phyloP scores from a whole-genome alignment of 2,113 vertebrate genomes.

The Rafetus swinhoei region DNA sequence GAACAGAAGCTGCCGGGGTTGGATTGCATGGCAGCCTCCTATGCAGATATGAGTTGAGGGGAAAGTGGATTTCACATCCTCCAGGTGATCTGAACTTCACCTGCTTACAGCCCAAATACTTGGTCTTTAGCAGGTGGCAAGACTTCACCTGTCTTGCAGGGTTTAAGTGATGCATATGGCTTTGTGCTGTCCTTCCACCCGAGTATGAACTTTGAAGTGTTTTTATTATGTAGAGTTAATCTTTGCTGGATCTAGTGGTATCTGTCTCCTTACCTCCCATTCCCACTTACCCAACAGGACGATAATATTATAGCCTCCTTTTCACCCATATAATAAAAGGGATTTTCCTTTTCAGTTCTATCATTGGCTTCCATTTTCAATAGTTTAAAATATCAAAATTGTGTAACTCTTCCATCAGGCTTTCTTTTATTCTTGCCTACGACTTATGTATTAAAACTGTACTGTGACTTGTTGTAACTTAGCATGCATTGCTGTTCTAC shows the following conservation, averaged over 20 bases:
- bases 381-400: constrained; percentile 49
- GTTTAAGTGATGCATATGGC: background rate
- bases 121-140: background rate
- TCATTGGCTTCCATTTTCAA: constrained; percentile 50
- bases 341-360: constrained; percentile 23
- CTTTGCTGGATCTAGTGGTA: background rate
- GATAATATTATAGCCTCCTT: constrained; percentile 1
- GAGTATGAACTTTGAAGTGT: background rate
- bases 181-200: background rate
- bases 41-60: background rate
- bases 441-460: constrained; percentile 69
- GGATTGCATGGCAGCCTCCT: background rate
- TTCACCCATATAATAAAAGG: background rate
- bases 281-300: background rate
- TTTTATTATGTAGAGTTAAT: constrained; percentile 6
- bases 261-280: background rate
- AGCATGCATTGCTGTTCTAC: constrained; percentile 59
- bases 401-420: constrained; percentile 50
- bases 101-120: background rate
- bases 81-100: rapidly evolving
- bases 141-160: background rate
- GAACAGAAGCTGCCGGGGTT: rapidly evolving
- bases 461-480: constrained; percentile 64
- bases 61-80: background rate
- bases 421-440: constrained; percentile 50